Conservation (phyloP, 2,888 invertebrate species). For the Sisyra nigra region DNA sequence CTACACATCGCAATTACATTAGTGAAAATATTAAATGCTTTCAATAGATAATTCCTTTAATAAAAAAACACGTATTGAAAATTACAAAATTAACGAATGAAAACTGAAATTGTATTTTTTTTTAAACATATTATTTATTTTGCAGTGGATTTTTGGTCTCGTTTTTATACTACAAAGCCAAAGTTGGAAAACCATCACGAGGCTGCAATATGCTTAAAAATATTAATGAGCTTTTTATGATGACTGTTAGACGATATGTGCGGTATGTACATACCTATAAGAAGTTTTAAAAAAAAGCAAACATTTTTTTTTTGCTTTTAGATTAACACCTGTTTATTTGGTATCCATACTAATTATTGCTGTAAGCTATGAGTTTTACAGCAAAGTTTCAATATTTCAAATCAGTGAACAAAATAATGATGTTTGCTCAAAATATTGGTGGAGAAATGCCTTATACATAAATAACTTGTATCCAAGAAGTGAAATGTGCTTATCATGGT, state of each 20-base stretch:
- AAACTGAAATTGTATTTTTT: too few relatives aligned
- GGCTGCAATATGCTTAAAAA: constrained; percentile 12
- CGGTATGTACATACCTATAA: constrained; percentile 19
- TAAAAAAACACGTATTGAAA: too few relatives aligned
- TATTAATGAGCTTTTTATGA: constrained; percentile 16
- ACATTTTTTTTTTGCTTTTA: constrained; percentile 14
- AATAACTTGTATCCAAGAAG: constrained; percentile 29
- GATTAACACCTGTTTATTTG: constrained; percentile 30
- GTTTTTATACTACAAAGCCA: constrained; percentile 20
- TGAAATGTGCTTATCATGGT: constrained; percentile 33
- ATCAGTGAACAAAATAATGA: constrained; percentile 24
- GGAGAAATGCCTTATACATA: constrained; percentile 33
- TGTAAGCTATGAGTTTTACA: constrained; percentile 24
- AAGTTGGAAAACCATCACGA: constrained; percentile 13
- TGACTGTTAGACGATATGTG: constrained; percentile 24
- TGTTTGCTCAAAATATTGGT: constrained; percentile 32
- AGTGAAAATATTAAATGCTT: too few relatives aligned
- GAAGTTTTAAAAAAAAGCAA: neutral
- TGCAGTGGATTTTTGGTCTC: constrained; percentile 20
- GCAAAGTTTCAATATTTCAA: constrained; percentile 23
- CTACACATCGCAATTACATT: too few relatives aligned
- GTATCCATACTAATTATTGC: constrained; percentile 26
- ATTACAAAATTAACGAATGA: too few relatives aligned
- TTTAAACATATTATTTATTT: too few relatives aligned
- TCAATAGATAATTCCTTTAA: too few relatives aligned